Conservation (phyloP, 1,140 invertebrate species). For the Eurytemora carolleeae region DNA sequence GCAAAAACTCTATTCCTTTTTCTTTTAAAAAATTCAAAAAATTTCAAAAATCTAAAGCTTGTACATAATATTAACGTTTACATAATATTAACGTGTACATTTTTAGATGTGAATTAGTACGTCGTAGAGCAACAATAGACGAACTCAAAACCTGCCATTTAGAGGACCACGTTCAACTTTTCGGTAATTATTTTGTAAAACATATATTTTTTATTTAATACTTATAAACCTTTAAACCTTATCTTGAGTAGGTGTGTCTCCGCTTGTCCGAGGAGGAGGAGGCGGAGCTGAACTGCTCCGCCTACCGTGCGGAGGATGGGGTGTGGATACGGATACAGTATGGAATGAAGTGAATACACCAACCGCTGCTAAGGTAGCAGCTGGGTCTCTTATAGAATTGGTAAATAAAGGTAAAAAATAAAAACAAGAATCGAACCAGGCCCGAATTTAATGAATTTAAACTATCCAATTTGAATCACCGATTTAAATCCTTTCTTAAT, state of each 20-base stretch:
- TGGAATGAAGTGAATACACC: slow-evolving; percentile 94
- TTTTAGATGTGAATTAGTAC: not conserved
- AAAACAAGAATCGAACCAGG: too few relatives aligned
- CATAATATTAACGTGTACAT: not conserved
- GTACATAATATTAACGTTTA: too few relatives aligned
- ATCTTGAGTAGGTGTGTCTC: too few relatives aligned
- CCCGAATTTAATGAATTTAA: too few relatives aligned
- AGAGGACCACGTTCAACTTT: not conserved
- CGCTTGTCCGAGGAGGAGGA: not conserved
- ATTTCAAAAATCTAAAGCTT: too few relatives aligned
- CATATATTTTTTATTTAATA: too few relatives aligned
- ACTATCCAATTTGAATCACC: too few relatives aligned
- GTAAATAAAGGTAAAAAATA: not conserved
- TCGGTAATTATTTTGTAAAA: not conserved
- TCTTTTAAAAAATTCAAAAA: too few relatives aligned
- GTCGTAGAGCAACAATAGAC: not conserved
- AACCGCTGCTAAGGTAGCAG: slow-evolving; percentile 43
- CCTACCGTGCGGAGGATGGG: slow-evolving; percentile 82
- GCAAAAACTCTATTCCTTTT: too few relatives aligned
- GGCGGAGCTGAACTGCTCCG: slow-evolving; percentile 70
- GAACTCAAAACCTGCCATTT: not conserved
- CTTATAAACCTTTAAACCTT: too few relatives aligned
- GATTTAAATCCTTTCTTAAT: too few relatives aligned
- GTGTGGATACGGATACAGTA: slow-evolving; percentile 90
- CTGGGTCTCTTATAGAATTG: slow-evolving; percentile 9